Evolutionary conservation across 2,113 vertebrate species (phyloP).

Genomic region (Ammodytes dubius): DNA sequence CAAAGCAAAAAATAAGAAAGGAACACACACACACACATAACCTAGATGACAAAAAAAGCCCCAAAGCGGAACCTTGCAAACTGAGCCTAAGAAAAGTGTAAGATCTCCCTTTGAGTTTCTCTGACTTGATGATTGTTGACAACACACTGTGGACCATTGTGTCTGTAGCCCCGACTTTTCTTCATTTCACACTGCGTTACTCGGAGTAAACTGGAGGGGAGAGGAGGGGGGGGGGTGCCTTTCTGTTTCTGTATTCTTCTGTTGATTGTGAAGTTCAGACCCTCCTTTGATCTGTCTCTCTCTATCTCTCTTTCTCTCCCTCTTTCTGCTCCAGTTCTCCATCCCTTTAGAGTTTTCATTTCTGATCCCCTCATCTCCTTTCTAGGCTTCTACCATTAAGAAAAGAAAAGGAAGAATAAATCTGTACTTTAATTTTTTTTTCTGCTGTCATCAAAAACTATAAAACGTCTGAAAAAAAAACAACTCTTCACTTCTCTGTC

Average conservation of each 20-base stretch:
- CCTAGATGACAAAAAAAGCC: conserved; percentile 70
- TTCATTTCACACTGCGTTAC: conserved; percentile 60
- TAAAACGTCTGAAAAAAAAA: conserved; percentile 79
- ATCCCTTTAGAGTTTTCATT: conserved; percentile 71
- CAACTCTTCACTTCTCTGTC: conserved; percentile 50
- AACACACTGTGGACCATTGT: conserved; percentile 59
- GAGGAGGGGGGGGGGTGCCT: conserved; percentile 48
- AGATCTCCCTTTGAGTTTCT: conserved; percentile 66
- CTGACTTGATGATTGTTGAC: conserved; percentile 67
- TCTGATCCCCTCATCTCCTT: conserved; percentile 73
- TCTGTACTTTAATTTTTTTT: conserved; percentile 71
- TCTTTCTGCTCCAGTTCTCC: conserved; percentile 58
- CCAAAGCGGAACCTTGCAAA: conserved; percentile 77
- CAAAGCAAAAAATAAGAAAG: conserved; percentile 65
- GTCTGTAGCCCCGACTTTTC: conserved; percentile 57
- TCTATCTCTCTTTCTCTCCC: conserved; percentile 22
- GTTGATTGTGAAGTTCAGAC: conserved; percentile 66
- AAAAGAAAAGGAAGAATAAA: conserved; percentile 66
- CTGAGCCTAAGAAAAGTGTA: conserved; percentile 78
- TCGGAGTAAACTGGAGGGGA: conserved; percentile 55
- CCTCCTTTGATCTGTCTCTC: conserved; percentile 65
- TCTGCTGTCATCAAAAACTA: conserved; percentile 80
- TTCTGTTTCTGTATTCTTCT: conserved; percentile 66
- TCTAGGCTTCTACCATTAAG: conserved; percentile 69
- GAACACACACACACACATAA: conserved; percentile 32